Conservation (phyloP, 2,113 vertebrate genomes). For the Sus scrofa region T2T-Sscrofa CM000812.6:65167501-65168000, state of each 20-base stretch:
- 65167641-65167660: not conserved
- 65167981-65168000: slow-evolving; percentile 78
- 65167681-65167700: not conserved
- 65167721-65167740: not conserved
- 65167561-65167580: not conserved
- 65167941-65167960: slow-evolving; percentile 81
- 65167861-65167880: slow-evolving; percentile 65
- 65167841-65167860: not conserved
- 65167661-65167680: not conserved
- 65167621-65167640: not conserved
- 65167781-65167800: not conserved
- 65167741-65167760: not conserved
- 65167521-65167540: not conserved
- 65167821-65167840: not conserved
- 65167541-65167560: not conserved
- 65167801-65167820: slow-evolving; percentile 48
- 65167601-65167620: not conserved
- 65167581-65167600: not conserved
- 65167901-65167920: slow-evolving; percentile 72
- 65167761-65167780: not conserved
- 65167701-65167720: not conserved
- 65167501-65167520: not conserved
- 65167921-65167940: slow-evolving; percentile 84
- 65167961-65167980: slow-evolving; percentile 73
- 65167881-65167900: slow-evolving; percentile 64